phyloP scores from a whole-genome alignment of 2,797 vertebrate genomes.

The Pangasius larnaudii region DNA sequence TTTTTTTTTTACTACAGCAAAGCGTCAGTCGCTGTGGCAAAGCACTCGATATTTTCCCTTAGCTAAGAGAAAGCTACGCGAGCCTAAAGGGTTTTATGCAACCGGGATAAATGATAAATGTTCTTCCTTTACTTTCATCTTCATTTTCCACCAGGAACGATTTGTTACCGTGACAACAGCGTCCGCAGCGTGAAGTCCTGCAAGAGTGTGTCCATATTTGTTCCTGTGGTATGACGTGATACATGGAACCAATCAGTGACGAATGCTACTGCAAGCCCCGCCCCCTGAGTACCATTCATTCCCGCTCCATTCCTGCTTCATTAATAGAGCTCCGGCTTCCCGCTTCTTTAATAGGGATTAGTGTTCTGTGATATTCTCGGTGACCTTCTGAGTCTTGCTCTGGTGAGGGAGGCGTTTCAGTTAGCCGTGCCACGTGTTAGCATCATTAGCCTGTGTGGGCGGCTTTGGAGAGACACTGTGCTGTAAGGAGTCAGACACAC shows the following conservation, averaged over 20 bases:
- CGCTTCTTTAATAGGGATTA: too few relatives aligned
- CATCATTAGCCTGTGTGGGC: neutral
- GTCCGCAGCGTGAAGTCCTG: too few relatives aligned
- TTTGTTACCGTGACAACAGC: neutral
- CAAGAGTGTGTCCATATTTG: neutral
- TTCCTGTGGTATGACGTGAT: neutral
- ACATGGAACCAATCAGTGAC: neutral
- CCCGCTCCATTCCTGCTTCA: neutral
- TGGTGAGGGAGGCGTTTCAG: neutral
- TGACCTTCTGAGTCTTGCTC: neutral
- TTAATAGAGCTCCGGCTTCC: neutral
- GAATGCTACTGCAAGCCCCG: neutral
- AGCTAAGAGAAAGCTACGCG: too few relatives aligned
- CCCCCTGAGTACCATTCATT: neutral
- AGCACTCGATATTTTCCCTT: too few relatives aligned
- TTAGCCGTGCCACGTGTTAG: constrained; percentile 6
- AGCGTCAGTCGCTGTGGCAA: neutral
- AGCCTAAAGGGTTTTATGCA: neutral
- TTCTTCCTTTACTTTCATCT: neutral
- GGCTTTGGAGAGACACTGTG: constrained; percentile 12
- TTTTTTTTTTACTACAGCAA: neutral
- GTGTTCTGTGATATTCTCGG: neutral
- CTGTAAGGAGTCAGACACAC: neutral
- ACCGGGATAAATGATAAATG: neutral
- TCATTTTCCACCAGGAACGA: neutral